Evolutionary conservation across 2,113 vertebrate genomes (phyloP), one percentile per base, ranked within the genome.

Genomic region (Phaethon lepturus): DNA sequence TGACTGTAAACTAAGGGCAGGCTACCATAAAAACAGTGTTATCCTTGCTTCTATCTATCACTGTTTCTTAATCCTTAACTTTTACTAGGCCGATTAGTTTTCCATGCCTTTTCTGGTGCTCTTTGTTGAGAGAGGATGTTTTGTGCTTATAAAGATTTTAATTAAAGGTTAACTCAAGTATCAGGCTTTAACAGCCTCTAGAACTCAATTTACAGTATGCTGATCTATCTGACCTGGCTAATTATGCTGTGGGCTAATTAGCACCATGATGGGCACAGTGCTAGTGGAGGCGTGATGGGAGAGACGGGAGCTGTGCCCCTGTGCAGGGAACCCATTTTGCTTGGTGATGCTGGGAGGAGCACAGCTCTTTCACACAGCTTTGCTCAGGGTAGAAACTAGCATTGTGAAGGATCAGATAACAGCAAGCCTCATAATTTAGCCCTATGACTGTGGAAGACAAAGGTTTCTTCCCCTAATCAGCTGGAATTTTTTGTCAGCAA

Each of bases 101-200:
- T 49, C 44, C 3, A 1, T 55, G 18, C 71, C 38, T 68, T 73
- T 4, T 52, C 64, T n/a, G 11, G 16, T 90, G 24, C 52, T 56
- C 9, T 40, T 64, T 35, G 28, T 24, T 62, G 29, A 82, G 35
- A 79, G 16, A 56, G 24, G 25, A 45, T 88, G 31, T n/a, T 92
- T 53, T 33, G 22, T 58, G 58, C 29, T 79, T 66, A 31, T 28
- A 49, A 76, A 86, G 44, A 71, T 93, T 96, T 92, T 71, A 92
- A 88, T 93, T 80, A 88, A 88, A 93, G 40, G 67, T 64, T 95
- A 83, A 76, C 10, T 62, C 53, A 72, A 85, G 63, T 63, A 95
- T 56, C 35, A 52, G 24, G 18, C 18, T 85, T 91, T 91, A 86
- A 64, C 26, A 77, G 42, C 42, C 47, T 69, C 50, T 79, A 59